A percentile compares a stretch with the other conserved stretches of the same genome.
phyloP scores from a whole-genome alignment of 2,888 invertebrate species.

The Platycnemis pennipes region DNA sequence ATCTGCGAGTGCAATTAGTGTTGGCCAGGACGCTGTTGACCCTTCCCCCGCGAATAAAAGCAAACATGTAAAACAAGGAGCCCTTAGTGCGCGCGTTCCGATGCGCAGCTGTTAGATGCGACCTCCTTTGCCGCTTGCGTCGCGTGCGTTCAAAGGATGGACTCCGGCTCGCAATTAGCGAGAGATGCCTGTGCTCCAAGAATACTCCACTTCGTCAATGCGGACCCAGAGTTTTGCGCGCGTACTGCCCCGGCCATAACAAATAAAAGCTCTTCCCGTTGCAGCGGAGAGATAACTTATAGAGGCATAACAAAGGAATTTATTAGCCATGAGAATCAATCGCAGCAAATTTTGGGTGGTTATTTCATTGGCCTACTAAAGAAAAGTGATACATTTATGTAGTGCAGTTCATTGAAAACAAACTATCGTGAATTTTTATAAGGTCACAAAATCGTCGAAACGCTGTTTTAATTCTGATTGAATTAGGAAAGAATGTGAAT shows the following conservation, averaged over 20 bases:
- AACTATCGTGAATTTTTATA: too few species aligned
- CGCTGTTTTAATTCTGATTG: too few species aligned
- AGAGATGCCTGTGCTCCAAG: neutral
- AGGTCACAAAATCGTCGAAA: too few species aligned
- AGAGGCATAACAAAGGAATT: too few species aligned
- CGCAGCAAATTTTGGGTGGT: too few species aligned
- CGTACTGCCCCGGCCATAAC: neutral
- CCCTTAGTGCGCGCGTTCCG: neutral
- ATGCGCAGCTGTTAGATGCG: neutral
- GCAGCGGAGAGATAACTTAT: neutral
- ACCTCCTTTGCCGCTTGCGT: neutral
- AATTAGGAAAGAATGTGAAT: too few species aligned
- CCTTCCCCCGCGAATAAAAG: neutral
- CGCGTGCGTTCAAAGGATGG: neutral
- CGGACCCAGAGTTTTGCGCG: neutral
- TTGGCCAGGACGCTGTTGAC: conserved; percentile 1
- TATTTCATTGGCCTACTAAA: too few species aligned
- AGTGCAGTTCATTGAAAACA: too few species aligned
- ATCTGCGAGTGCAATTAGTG: conserved; percentile 30
- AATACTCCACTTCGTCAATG: neutral
- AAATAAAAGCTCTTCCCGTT: neutral
- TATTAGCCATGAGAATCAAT: too few species aligned
- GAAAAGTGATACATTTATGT: too few species aligned
- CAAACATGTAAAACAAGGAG: conserved; percentile 1
- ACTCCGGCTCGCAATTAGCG: neutral